Conservation (phyloP, 2,797 vertebrate species). For the Podargus strigoides region DNA sequence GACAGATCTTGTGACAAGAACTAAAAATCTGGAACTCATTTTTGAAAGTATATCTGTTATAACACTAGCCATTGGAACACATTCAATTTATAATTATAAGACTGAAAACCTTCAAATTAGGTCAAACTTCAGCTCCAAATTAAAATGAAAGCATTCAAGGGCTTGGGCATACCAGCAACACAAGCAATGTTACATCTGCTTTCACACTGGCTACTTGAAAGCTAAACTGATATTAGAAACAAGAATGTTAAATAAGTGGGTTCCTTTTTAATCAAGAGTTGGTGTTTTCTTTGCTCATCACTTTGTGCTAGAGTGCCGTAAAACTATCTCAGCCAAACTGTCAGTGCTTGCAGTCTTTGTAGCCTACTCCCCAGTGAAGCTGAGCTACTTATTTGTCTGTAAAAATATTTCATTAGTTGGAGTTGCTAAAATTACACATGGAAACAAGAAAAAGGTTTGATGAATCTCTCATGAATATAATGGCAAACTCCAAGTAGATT, state of each 20-base stretch:
- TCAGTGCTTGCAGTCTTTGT: neutral
- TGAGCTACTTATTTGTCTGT: constrained; percentile 3
- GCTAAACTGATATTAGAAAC: constrained; percentile 21
- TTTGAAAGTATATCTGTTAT: constrained; percentile 54
- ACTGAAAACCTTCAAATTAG: constrained; percentile 39
- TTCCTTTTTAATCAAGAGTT: constrained; percentile 42
- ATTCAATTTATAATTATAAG: constrained; percentile 28
- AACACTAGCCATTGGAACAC: constrained; percentile 19
- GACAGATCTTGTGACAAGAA: constrained; percentile 53
- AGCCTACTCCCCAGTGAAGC: neutral
- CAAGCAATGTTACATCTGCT: neutral
- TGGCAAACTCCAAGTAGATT: constrained; percentile 3
- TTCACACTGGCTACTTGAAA: constrained; percentile 6
- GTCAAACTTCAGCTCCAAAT: constrained; percentile 37
- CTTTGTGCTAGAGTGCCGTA: constrained; percentile 20
- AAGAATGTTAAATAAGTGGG: constrained; percentile 41
- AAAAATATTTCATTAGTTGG: constrained; percentile 19
- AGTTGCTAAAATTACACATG: constrained; percentile 59
- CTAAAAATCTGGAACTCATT: constrained; percentile 58
- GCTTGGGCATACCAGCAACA: constrained; percentile 1
- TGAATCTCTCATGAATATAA: constrained; percentile 34
- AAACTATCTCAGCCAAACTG: constrained; percentile 44
- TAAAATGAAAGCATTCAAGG: constrained; percentile 31
- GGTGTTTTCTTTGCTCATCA: constrained; percentile 29
- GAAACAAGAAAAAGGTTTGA: constrained; percentile 23